A percentile compares a stretch with the other conserved stretches of the same genome.
These are phyloP conservation scores for Tupaia tana DNA, from an alignment of 2,113 vertebrate genomes.

Conservation along the genomic window DNA sequence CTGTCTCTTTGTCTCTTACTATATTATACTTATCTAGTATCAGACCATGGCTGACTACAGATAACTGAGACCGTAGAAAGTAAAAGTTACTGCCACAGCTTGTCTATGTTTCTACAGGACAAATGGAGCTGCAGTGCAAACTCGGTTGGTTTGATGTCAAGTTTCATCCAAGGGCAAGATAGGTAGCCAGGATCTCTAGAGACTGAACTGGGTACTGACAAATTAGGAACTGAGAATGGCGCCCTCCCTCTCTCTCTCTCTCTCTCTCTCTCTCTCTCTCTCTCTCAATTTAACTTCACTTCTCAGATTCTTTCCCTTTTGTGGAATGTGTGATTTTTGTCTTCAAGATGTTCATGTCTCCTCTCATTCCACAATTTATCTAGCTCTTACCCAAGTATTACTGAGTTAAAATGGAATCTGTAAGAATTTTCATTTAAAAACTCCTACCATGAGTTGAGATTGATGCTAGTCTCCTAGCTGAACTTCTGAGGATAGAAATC, in stretches of 20 bases:
- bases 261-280: background rate
- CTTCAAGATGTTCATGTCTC: background rate
- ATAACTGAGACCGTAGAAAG: too few relatives aligned
- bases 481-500: background rate
- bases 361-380: background rate
- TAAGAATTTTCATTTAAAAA: background rate
- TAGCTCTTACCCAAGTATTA: background rate
- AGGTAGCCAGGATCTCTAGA: background rate
- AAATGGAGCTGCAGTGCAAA: background rate
- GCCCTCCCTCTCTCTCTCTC: background rate
- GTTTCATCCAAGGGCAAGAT: background rate
- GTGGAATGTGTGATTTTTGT: background rate
- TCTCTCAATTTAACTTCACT: background rate
- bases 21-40: too few relatives aligned
- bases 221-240: background rate
- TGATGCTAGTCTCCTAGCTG: background rate
- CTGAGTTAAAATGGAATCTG: background rate
- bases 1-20: too few relatives aligned
- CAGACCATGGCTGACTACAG: too few relatives aligned
- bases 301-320: background rate
- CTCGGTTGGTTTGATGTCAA: background rate
- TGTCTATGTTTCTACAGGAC: background rate
- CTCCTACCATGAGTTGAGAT: background rate
- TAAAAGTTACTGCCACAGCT: background rate
- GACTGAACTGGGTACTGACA: background rate